Base-by-base conservation (phyloP, 92 coral and sea anemone species). In the Palythoa caribaeorum region DNA sequence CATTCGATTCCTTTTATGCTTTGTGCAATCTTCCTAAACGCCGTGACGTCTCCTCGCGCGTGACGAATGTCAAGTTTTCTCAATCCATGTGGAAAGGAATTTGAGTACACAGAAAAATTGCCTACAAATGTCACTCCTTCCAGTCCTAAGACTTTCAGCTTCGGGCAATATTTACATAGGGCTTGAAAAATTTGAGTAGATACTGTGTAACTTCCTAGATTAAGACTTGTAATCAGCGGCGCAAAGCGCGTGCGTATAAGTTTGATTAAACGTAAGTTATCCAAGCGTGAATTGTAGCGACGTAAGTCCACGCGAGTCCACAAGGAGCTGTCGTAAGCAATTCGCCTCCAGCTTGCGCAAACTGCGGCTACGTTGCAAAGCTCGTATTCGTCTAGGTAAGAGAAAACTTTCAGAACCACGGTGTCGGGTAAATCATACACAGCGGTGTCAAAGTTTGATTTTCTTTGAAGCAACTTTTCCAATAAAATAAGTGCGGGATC, bases 241-340 rank as follows among this genome's bases (percentile, higher is more conserved):
- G 84, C 89, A 94, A 97, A 89, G 10, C 94, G 93, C 15, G 87
- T 69, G 16, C 95, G 91, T 54, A 97, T 88, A 15, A 97, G 91
- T 47, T 90, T 89, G 17, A 92, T 87, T n/a, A 97, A 93, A 28
- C 92, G 85, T 35, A 89, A n/a, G 79, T 95, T 98, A 57, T 93
- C 92, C 73, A 97, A 65, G n/a, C 57, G 83, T 14, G 91, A 88
- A 44, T 90, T 93, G 71, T 92, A 95, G 10, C 89, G 92, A 36
- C 94, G 93, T 36, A 97, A 83, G 83, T 94, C 95, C 2, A 95
- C 95, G 5, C 84, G 76, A 76, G 81, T 83, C 99, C 99, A 97
- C 77, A 95, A 78, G 6, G 94, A 88, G 75, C 98, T 92, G 92
- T 97, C 99, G 73, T 93, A 89, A 2, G 99, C 94, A 9, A 97